These are phyloP conservation scores for Gallinago media DNA, from an alignment of 2,113 vertebrate genomes.

Conservation along the genomic window DNA sequence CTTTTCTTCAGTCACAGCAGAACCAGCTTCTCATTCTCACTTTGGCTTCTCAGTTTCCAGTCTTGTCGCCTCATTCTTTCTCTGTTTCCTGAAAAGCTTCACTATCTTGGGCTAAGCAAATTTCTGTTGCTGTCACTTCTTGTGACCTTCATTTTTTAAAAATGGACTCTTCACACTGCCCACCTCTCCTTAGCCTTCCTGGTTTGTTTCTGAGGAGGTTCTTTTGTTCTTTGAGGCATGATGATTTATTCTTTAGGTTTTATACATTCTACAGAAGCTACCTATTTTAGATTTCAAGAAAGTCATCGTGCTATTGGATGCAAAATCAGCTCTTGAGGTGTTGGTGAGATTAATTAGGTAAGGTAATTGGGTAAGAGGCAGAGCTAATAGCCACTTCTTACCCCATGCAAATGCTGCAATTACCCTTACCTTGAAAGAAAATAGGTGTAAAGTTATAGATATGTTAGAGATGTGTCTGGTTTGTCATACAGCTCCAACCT, in stretches of 20 bases:
- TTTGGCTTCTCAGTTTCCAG: constrained; percentile 23
- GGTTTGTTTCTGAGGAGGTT: not conserved
- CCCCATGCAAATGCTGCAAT: not conserved
- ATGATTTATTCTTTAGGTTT: not conserved
- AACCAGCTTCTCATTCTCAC: constrained; percentile 5
- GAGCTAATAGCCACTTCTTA: not conserved
- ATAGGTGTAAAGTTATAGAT: not conserved
- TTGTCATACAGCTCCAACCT: not conserved
- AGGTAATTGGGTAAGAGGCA: not conserved
- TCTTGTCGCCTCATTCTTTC: constrained; percentile 46
- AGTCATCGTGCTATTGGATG: not conserved
- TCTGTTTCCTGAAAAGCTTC: not conserved
- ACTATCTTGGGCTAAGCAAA: not conserved
- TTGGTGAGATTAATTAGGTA: not conserved
- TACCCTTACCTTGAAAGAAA: not conserved
- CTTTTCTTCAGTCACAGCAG: constrained; percentile 27
- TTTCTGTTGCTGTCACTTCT: not conserved
- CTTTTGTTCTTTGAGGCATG: not conserved
- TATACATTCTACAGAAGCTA: not conserved
- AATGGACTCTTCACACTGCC: not conserved
- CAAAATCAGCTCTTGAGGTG: not conserved
- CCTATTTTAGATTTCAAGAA: not conserved
- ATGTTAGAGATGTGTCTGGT: accelerated
- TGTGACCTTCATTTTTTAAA: not conserved
- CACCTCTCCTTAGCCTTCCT: not conserved